A percentile compares a stretch with the other conserved stretches of the same genome.
phyloP scores from a whole-genome alignment of 53 echinoderm and acorn worm genomes.

The Stichopus horrens region DNA sequence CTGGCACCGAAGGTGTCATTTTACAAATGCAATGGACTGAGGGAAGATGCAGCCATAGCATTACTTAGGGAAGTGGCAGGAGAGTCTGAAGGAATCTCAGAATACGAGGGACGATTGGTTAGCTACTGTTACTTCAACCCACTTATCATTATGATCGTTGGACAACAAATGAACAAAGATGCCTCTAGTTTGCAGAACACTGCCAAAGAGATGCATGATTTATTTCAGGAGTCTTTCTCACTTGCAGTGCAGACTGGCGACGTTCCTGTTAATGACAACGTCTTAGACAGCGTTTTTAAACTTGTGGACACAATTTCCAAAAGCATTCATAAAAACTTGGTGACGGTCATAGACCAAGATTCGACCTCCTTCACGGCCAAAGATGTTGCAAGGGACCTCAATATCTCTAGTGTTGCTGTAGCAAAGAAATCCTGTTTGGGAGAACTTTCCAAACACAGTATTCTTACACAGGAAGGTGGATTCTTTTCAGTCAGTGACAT shows the following conservation, averaged over 20 bases:
- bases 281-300: neutral
- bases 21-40: neutral
- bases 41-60: neutral
- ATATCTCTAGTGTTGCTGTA: neutral
- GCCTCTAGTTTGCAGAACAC: neutral
- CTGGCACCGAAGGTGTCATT: neutral
- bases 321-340: constrained; percentile 4
- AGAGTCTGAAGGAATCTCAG: neutral
- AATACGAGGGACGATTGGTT: neutral
- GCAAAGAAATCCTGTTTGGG: neutral
- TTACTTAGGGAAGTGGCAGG: constrained; percentile 22
- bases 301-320: neutral
- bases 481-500: constrained; percentile 19
- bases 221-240: neutral
- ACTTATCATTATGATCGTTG: constrained; percentile 2
- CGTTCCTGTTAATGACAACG: constrained; percentile 17
- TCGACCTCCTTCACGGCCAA: neutral
- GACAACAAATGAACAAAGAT: constrained; percentile 6
- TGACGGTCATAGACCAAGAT: neutral
- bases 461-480: constrained; percentile 19
- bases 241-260: neutral
- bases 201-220: constrained; percentile 9
- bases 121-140: constrained; percentile 26
- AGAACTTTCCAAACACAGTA: neutral
- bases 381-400: neutral